Evolutionary conservation across 2,113 vertebrate species (phyloP).

Genomic region (Gymnogyps californianus): DNA sequence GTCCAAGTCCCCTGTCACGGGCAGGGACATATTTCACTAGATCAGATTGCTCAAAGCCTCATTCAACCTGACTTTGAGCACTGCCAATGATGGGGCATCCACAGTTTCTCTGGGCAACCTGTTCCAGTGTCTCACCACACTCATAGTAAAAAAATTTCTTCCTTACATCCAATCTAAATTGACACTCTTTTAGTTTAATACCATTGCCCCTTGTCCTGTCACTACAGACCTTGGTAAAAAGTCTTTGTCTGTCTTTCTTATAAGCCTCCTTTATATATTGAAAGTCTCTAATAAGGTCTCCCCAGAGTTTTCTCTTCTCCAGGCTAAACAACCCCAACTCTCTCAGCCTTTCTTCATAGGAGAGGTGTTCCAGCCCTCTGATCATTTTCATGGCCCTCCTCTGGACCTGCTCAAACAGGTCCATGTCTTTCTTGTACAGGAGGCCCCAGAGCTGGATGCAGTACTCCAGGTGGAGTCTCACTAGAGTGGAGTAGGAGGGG

Average conservation of each 20-base stretch:
- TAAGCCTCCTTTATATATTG: not conserved
- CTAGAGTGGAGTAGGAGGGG: accelerated
- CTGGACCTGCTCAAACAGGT: not conserved
- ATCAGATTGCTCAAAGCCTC: not conserved
- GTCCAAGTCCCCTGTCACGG: not conserved
- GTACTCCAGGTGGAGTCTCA: not conserved
- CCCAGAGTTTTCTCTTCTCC: not conserved
- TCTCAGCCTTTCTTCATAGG: not conserved
- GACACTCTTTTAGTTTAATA: not conserved
- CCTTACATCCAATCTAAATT: not conserved
- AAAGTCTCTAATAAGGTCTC: not conserved
- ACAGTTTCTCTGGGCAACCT: not conserved
- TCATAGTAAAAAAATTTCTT: not conserved
- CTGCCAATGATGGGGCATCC: accelerated
- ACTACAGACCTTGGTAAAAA: not conserved
- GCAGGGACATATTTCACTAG: not conserved
- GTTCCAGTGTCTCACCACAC: accelerated
- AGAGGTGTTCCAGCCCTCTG: not conserved
- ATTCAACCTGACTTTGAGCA: not conserved
- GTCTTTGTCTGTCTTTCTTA: not conserved
- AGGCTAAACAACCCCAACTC: not conserved
- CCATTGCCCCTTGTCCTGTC: not conserved
- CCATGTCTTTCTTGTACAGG: not conserved
- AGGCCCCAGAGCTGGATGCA: not conserved
- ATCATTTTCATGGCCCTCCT: not conserved